Base-by-base conservation (phyloP, 2,113 vertebrate species). In the Meriones unguiculatus region DNA sequence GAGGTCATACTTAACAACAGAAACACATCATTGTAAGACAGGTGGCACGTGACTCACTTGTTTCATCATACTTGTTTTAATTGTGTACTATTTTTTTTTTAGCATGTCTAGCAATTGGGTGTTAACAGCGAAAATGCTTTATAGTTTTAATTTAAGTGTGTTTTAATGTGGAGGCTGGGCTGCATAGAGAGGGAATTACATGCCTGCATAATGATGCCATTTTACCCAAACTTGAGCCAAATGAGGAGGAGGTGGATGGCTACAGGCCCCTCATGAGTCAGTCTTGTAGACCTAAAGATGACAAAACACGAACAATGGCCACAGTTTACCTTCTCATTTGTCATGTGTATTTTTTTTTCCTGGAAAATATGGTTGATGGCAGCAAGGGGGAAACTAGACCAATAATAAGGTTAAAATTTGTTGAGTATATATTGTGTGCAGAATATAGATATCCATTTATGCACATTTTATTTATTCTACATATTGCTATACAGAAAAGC, bases 71-170 rank as follows among this genome's bases (percentile, higher is more conserved):
- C 35, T 73, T 90, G 35, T 20, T 92, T 90, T 89, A 87, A 80
- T 75, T 78, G 38, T 82, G 85, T 92, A 35, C 69, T 93, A 10
- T 67, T 72, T 93, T 46, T 46, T 46, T 4, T 46, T 46, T 84
- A 72, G 65, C 64, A 20, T 35, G 41, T 46, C n/a, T 72, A 93
- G 38, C 75, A 77, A 62, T 88, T 72, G 93, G 14, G 46, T 41
- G 15, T 57, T 73, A 75, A 22, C 72, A 91, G 59, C 89, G 25
- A 50, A 80, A 54, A 86, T 92, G 35, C 32, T 87, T 89, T 73
- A 30, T 94, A 72, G 57, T 76, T 95, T 92, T 94, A 76, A 80
- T 75, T 69, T 94, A 91, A 46, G 5, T 30, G 13, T 65, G 11
- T 65, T 81, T 92, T 82, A 82, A 38, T 28, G 57, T 92, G 76